phyloP scores from a whole-genome alignment of 2,888 invertebrate genomes.

The Nephrotoma flavescens region DNA sequence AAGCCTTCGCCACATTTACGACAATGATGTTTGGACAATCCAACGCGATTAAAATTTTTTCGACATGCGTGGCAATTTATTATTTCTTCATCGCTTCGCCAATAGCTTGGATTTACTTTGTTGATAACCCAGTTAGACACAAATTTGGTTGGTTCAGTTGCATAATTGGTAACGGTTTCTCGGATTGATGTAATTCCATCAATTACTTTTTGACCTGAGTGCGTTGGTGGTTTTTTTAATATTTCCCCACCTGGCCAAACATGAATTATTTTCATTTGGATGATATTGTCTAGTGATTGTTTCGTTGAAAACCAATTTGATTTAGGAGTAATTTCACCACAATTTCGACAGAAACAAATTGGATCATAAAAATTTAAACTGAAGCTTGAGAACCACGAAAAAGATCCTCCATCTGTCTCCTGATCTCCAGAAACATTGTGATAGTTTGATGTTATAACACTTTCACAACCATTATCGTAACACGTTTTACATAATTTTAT shows the following conservation, averaged over 20 bases:
- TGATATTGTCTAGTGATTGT: slow-evolving; percentile 51
- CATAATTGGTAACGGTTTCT: slow-evolving; percentile 46
- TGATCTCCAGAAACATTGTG: neutral
- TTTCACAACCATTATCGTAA: slow-evolving; percentile 31
- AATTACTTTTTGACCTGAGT: slow-evolving; percentile 45
- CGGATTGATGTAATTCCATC: slow-evolving; percentile 48
- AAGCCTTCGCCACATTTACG: slow-evolving; percentile 68
- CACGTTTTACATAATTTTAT: slow-evolving; percentile 49
- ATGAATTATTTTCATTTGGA: slow-evolving; percentile 46
- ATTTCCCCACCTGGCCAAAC: slow-evolving; percentile 47
- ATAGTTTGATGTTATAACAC: neutral
- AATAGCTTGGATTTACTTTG: slow-evolving; percentile 58
- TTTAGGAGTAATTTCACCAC: slow-evolving; percentile 41
- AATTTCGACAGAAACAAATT: slow-evolving; percentile 45
- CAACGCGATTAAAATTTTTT: slow-evolving; percentile 37
- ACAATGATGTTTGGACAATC: slow-evolving; percentile 56
- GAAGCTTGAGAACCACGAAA: neutral
- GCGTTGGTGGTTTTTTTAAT: slow-evolving; percentile 34
- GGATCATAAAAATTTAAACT: neutral
- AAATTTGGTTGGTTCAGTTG: slow-evolving; percentile 54
- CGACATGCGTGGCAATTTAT: slow-evolving; percentile 53
- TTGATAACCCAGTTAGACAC: slow-evolving; percentile 58
- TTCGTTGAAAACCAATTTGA: slow-evolving; percentile 73
- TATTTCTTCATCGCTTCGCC: slow-evolving; percentile 64
- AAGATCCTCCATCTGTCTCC: neutral